Evolutionary conservation across 2,888 invertebrate genomes (phyloP), one percentile per base, ranked within the genome.

Genomic region (Troides oblongomaculatus): DNA sequence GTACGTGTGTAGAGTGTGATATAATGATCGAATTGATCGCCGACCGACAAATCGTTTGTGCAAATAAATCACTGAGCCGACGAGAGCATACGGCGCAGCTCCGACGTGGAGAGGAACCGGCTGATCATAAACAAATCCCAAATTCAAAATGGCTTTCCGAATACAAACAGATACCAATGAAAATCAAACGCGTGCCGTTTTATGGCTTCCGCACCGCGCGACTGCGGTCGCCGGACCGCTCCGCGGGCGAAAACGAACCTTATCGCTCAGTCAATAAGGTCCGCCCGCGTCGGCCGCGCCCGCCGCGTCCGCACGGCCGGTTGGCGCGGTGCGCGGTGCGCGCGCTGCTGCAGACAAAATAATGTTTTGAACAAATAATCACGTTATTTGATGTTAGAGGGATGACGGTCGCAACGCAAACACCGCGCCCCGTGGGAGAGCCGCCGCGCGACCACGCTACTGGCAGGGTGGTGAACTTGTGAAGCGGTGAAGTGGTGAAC

Each of bases 151-250:
- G 82, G 81, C 68, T 82, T 89, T 88, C 87, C 80, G 78, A 89
- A 89, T 85, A 89, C 89, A 90, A 91, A 91, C 84, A 91, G 91
- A 90, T 89, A 90, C 90, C 88, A 86, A 87, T 88, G 89, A 90
- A 89, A 87, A 82, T 83, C 80, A 79, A 88, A 80, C 90, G 87
- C 91, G 91, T 89, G 91, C 81, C 90, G 77, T 77, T 82, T 82
- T 82, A 78, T 72, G 77, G 74, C 72, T 74, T 72, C 53, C 71
- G 80, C 69, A 77, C 71, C n/a, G 72, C 74, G 71, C 21, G 17
- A 21, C 46, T 68, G 58, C 63, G 7, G 23, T 18, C 62, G 30
- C 39, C 21, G 21, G 72, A 71, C 10, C n/a, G 3, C 6, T 18
- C 7, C 17, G 6, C 25, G 69, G 65, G 66, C 25, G 18, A 72